Conservation (phyloP, 2,888 invertebrate species). For the Eilema depressum region DNA sequence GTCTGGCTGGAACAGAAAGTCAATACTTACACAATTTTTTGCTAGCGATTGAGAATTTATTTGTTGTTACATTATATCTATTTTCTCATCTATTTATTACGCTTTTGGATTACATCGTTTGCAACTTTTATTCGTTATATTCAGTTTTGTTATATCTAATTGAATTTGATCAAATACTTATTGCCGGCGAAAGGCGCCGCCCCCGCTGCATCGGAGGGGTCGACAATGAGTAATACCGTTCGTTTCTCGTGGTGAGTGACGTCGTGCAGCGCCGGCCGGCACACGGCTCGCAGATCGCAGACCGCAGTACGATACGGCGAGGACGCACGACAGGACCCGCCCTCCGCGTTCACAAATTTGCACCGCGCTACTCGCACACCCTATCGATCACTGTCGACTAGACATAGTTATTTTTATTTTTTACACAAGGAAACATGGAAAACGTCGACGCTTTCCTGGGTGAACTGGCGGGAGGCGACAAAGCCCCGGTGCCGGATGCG, state of each 20-base stretch:
- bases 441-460: conserved; percentile 72
- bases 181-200: conserved; percentile 58
- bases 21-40: conserved; percentile 65
- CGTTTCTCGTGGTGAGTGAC: conserved; percentile 81
- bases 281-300: conserved; percentile 52
- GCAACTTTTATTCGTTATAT: conserved; percentile 25
- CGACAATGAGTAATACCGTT: conserved; percentile 81
- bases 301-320: conserved; percentile 76
- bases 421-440: conserved; percentile 66
- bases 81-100: conserved; percentile 8
- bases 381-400: conserved; percentile 65
- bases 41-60: conserved; percentile 27
- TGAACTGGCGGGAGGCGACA: conserved; percentile 74
- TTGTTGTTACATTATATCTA: conserved; percentile 31
- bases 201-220: conserved; percentile 64
- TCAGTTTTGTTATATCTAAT: conserved; percentile 36
- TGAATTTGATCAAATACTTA: conserved; percentile 31
- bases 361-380: conserved; percentile 64
- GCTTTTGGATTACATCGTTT: conserved; percentile 17
- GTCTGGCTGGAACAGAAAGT: conserved; percentile 58
- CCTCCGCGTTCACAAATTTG: conserved; percentile 60
- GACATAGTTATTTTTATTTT: conserved; percentile 52
- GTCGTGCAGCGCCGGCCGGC: conserved; percentile 71
- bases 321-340: conserved; percentile 76
- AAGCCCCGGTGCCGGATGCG: conserved; percentile 46